Conservation (phyloP, 1,140 invertebrate species). For the Camponotus vicinus region DNA sequence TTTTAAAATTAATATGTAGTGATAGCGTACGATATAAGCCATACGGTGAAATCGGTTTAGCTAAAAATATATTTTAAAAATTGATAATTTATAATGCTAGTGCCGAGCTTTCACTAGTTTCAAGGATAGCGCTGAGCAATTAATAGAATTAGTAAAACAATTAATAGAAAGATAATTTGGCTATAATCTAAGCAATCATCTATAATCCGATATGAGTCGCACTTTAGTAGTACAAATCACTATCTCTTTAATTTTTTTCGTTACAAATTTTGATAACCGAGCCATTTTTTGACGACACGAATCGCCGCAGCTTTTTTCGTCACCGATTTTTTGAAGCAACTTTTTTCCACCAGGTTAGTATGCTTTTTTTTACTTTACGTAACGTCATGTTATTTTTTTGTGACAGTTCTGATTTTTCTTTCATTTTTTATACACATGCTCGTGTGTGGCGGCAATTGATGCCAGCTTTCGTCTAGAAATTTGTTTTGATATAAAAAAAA, state of each 20-base stretch:
- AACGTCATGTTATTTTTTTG: constrained; percentile 66
- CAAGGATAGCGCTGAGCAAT: not conserved
- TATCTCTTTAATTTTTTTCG: constrained; percentile 27
- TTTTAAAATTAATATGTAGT: constrained; percentile 11
- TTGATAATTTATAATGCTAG: not conserved
- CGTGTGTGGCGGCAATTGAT: constrained; percentile 34
- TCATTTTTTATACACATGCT: constrained; percentile 39
- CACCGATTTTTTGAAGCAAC: constrained; percentile 76
- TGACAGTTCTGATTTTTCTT: constrained; percentile 41
- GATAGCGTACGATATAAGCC: not conserved
- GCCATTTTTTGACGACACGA: constrained; percentile 44
- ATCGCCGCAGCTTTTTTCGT: constrained; percentile 59
- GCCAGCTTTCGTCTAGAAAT: constrained; percentile 39
- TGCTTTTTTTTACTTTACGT: constrained; percentile 72
- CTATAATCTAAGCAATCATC: not conserved
- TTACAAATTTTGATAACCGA: constrained; percentile 42
- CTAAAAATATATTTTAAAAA: not conserved
- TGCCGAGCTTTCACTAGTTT: too few relatives aligned
- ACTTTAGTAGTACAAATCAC: not conserved
- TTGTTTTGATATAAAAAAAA: constrained; percentile 17
- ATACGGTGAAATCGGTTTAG: constrained; percentile 15
- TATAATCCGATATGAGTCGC: not conserved
- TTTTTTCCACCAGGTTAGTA: constrained; percentile 82
- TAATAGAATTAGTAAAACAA: not conserved
- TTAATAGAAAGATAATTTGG: constrained; percentile 38